These are phyloP conservation scores for Parapristionchus giblindavisi DNA, from an alignment of 2,888 invertebrate species.

Conservation along the genomic window DNA sequence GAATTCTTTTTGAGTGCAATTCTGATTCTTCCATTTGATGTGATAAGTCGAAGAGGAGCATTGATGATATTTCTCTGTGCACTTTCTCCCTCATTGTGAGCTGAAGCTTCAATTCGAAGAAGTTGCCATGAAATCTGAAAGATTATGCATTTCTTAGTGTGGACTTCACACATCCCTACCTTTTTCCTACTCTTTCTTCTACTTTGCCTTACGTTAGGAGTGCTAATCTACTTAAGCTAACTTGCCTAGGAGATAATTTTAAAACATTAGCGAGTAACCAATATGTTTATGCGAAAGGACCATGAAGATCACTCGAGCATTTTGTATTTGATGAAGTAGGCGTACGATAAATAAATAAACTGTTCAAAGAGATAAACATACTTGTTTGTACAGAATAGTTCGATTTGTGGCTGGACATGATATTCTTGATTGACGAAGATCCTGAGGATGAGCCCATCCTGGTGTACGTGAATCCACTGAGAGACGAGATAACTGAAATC, in stretches of 20 bases:
- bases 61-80: constrained; percentile 58
- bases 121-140: constrained; percentile 91
- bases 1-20: constrained; percentile 88
- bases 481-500: constrained; percentile 85
- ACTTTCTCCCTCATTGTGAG: constrained; percentile 47
- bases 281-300: no score
- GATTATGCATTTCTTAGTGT: not conserved
- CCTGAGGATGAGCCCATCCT: constrained; percentile 82
- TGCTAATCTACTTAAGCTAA: no score
- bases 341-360: no score
- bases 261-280: no score
- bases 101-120: constrained; percentile 75
- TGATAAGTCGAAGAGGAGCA: constrained; percentile 84
- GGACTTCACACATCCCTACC: not conserved
- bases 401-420: constrained; percentile 89
- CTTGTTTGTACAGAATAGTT: constrained; percentile 90
- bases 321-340: no score
- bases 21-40: constrained; percentile 91
- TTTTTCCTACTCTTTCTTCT: no score
- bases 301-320: no score
- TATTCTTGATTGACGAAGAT: constrained; percentile 88
- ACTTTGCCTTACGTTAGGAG: no score
- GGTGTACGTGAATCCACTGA: constrained; percentile 92
- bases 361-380: no score
- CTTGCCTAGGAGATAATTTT: no score